Base-by-base conservation (phyloP, 2,888 invertebrate species). In the Tortricodes alternella region DNA sequence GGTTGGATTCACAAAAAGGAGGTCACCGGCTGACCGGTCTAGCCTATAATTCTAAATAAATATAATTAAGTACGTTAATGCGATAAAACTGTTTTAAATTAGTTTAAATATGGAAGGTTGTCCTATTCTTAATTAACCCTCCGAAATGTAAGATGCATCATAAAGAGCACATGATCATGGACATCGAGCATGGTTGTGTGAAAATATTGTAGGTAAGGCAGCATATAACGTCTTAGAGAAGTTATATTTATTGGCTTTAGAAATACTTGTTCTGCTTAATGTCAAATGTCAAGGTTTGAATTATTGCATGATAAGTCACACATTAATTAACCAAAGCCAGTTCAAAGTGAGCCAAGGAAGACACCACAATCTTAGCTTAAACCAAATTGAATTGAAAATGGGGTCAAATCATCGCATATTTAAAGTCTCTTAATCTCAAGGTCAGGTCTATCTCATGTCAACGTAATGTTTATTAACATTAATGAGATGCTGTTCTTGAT, bases 1-100 rank as follows among this genome's bases (percentile, higher is more conserved):
- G 70, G 71, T 76, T 75, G 70, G 72, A 73, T 71, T 64, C 59
- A 64, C 68, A 65, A 72, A 83, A 80, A 77, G 71, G 76, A 83
- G 84, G 48, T 55, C 55, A 55, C 82, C 81, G 81, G 63, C 64
- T 38, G 67, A 69, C 71, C 68, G 68, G 65, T 71, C 62, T 64
- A 66, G 71, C 63, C 62, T 67, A 62, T 60, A 65, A 64, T 39
- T 70, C 68, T 68, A 70, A 59, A 57, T 57, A 60, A 53, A 53
- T 55, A 44, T 23, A 51, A 55, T 34, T 41, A n/a, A 23, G 21
- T 32, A 23, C 16, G 15, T 32, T 21, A 46, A 46, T 46, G 15
- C 8, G 6, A 18, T 34, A n/a, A 34, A 7, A 11, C n/a, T n/a
- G n/a, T n/a, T n/a, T n/a, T n/a, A n/a, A 29, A n/a, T 39, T 13